Conservation (phyloP, 2,113 vertebrate species). For the Ceuthmochares aereus region DNA sequence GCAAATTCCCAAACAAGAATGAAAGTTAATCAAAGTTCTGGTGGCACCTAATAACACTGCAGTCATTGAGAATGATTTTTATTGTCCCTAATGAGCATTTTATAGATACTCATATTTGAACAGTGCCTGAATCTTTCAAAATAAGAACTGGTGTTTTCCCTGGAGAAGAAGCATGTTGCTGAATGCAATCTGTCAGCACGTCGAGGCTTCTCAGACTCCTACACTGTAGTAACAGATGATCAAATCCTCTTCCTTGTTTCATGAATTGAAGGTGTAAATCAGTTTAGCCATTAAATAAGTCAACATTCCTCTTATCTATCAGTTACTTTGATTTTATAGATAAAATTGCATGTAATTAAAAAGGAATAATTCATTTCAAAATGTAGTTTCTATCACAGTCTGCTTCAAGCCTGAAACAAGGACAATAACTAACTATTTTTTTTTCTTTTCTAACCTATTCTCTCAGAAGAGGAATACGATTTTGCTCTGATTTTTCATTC, state of each 20-base stretch:
- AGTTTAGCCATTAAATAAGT: constrained; percentile 62
- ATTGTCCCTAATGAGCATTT: constrained; percentile 65
- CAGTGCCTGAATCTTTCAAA: constrained; percentile 52
- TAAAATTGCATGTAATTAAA: constrained; percentile 67
- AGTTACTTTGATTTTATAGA: constrained; percentile 67
- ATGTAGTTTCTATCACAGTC: constrained; percentile 46
- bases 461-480: constrained; percentile 33
- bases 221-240: constrained; percentile 28
- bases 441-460: constrained; percentile 48
- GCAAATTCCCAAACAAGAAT: constrained; percentile 5
- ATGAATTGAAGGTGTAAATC: constrained; percentile 59
- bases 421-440: constrained; percentile 40
- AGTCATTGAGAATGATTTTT: constrained; percentile 50
- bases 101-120: constrained; percentile 42
- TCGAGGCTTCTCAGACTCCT: background rate
- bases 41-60: constrained; percentile 36
- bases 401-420: constrained; percentile 63
- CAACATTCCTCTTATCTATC: constrained; percentile 58
- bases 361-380: constrained; percentile 71
- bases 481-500: constrained; percentile 58
- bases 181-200: constrained; percentile 47
- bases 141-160: constrained; percentile 32
- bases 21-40: constrained; percentile 49
- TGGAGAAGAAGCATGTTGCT: constrained; percentile 28
- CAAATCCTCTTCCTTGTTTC: constrained; percentile 57